Evolutionary conservation across 2,797 vertebrate species (phyloP), one percentile per base, ranked within the genome.

Genomic region (Knipowitschia caucasica): DNA sequence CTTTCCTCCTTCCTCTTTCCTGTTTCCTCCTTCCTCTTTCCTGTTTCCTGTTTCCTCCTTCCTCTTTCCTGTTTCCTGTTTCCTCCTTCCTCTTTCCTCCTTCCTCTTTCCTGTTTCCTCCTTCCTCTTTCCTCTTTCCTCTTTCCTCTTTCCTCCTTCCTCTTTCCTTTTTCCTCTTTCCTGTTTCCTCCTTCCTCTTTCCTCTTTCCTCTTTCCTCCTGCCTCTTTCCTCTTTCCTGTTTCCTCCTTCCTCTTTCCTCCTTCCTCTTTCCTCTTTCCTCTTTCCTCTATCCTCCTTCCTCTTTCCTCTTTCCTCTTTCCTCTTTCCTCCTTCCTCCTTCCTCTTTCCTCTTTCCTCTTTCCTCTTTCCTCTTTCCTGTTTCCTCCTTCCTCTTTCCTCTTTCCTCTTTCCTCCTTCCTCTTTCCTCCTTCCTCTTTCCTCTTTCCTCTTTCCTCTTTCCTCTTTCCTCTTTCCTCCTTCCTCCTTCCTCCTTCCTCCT

Each of bases 31-130:
- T n/a, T n/a, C 49, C 64, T 43, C 53, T 44, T 23, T 9, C 17
- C n/a, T 4, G 3, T 6, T 17, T 5, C 8, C 15, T 35, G 7
- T 15, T 35, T 5, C 2, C n/a, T 15, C 5, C 62, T 15, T 64
- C 57, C 34, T 39, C 61, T 62, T 53, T 59, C 30, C 21, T 69
- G 56, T 61, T 9, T 34, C 17, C 20, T 42, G 59, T 24, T 27
- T 47, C 4, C 65, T 3, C 57, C n/a, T 51, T 71, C 35, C 54
- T 60, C 33, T 61, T 17, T 56, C 8, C 57, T n/a, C 51, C 45
- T 23, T 59, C 34, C 20, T 18, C 25, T n/a, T n/a, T n/a, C n/a
- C n/a, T n/a, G n/a, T n/a, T n/a, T n/a, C n/a, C n/a, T n/a, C n/a
- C n/a, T n/a, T n/a, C n/a, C 21, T 46, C 0, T 46, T 43, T 26